Conservation (phyloP, 2,888 invertebrate species). For the Drosophila ustulata region DNA sequence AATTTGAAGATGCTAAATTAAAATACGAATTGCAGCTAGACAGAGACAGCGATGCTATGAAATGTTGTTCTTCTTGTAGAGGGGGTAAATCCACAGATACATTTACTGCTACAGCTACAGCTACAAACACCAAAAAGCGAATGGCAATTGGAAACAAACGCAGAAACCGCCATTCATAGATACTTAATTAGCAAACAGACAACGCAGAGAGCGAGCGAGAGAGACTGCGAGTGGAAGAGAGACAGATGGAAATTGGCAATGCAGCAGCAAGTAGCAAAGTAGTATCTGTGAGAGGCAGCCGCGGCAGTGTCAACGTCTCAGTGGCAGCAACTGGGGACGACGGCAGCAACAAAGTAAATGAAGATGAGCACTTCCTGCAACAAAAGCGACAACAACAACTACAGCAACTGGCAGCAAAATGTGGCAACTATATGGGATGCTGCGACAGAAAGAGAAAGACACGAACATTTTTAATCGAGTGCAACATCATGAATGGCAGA, state of each 20-base stretch:
- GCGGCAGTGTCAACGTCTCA: slow-evolving; percentile 20
- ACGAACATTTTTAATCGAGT: slow-evolving; percentile 80
- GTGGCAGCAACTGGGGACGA: slow-evolving; percentile 30
- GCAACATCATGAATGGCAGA: slow-evolving; percentile 79
- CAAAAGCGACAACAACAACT: slow-evolving; percentile 67
- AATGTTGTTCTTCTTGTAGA: slow-evolving; percentile 20
- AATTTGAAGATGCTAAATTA: slow-evolving; percentile 76
- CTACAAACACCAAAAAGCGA: slow-evolving; percentile 15
- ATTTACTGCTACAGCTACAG: slow-evolving; percentile 16
- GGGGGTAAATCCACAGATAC: slow-evolving; percentile 31
- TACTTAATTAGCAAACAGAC: slow-evolving; percentile 76
- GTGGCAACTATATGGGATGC: slow-evolving; percentile 33
- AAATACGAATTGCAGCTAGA: slow-evolving; percentile 58
- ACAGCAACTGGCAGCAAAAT: slow-evolving; percentile 36
- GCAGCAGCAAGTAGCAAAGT: slow-evolving; percentile 42
- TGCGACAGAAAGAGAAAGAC: slow-evolving; percentile 23
- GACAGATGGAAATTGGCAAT: slow-evolving; percentile 72
- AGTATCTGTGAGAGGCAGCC: slow-evolving; percentile 22
- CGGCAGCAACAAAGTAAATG: slow-evolving; percentile 72
- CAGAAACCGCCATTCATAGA: slow-evolving; percentile 79
- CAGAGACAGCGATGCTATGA: slow-evolving; percentile 4
- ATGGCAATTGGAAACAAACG: slow-evolving; percentile 48
- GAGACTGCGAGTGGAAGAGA: slow-evolving; percentile 4
- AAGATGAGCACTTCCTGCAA: slow-evolving; percentile 81
- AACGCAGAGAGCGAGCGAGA: slow-evolving; percentile 15